Percentiles rank a stretch among this genome's conserved stretches.
Conservation (phyloP, 1,140 invertebrate genomes). For the Drosophila dunni region DNA sequence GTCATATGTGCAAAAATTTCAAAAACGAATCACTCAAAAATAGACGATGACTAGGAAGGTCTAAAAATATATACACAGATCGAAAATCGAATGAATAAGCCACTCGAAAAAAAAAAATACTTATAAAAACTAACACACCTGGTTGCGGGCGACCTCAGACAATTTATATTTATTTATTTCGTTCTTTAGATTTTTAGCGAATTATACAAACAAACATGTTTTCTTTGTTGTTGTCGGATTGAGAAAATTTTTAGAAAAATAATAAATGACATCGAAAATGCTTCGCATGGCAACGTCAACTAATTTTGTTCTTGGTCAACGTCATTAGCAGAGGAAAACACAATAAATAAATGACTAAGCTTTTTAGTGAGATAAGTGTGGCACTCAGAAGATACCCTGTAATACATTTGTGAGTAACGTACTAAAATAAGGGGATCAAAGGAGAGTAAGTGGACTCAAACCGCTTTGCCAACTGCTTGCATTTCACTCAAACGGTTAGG, state of each 20-base stretch:
- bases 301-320: constrained; percentile 63
- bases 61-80: constrained; percentile 59
- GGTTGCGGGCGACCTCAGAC: constrained; percentile 53
- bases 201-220: neutral
- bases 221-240: constrained; percentile 20
- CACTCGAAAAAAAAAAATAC: constrained; percentile 11
- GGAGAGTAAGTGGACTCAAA: too few species aligned
- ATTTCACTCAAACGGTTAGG: too few species aligned
- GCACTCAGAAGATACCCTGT: constrained; percentile 2
- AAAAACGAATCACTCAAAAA: constrained; percentile 70
- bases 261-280: constrained; percentile 40
- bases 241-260: constrained; percentile 33
- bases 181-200: neutral
- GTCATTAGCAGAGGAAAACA: constrained; percentile 44
- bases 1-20: constrained; percentile 79
- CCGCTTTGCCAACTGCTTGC: neutral
- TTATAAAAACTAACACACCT: constrained; percentile 54
- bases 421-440: too few species aligned
- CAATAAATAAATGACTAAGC: constrained; percentile 10
- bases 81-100: constrained; percentile 43
- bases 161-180: constrained; percentile 46
- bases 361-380: neutral
- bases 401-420: neutral
- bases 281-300: constrained; percentile 50
- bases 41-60: constrained; percentile 68